phyloP scores from a whole-genome alignment of 1,140 invertebrate species.

The Phthorimaea operculella region DNA sequence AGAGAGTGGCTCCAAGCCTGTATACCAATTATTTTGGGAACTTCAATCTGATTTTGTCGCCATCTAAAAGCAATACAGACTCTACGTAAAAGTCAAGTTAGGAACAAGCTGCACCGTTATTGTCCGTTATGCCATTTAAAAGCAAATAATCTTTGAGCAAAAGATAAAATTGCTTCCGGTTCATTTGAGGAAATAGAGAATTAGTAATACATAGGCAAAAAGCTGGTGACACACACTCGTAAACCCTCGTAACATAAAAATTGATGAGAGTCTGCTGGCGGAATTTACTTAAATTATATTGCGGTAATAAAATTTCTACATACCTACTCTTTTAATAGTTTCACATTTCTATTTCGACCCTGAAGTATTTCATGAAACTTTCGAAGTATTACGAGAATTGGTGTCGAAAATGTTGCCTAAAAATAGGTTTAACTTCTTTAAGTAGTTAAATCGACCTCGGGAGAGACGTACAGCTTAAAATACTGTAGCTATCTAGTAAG shows the following conservation, averaged over 20 bases:
- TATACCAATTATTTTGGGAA: too few relatives aligned
- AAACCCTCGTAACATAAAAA: slow-evolving; percentile 38
- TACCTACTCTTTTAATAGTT: slow-evolving; percentile 24
- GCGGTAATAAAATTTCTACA: slow-evolving; percentile 36
- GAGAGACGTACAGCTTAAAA: background rate
- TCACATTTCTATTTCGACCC: slow-evolving; percentile 1
- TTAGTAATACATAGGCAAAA: slow-evolving; percentile 24
- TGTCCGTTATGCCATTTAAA: too few relatives aligned
- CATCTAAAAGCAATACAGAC: too few relatives aligned
- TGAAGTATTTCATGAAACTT: background rate
- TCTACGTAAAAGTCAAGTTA: too few relatives aligned
- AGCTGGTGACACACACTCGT: slow-evolving; percentile 33
- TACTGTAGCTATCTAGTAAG: background rate
- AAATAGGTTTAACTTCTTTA: background rate
- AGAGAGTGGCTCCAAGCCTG: too few relatives aligned
- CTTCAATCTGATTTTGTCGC: too few relatives aligned
- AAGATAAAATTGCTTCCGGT: background rate
- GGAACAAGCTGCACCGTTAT: too few relatives aligned
- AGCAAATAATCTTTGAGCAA: too few relatives aligned
- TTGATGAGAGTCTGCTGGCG: slow-evolving; percentile 32
- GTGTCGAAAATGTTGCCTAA: background rate
- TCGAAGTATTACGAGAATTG: background rate
- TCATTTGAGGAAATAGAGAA: slow-evolving; percentile 19
- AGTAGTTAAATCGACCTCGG: background rate
- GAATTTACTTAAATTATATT: slow-evolving; percentile 44